Percentiles rank a stretch among this genome's conserved stretches.
phyloP scores from a whole-genome alignment of 2,888 invertebrate genomes.

The Eilema depressum region DNA sequence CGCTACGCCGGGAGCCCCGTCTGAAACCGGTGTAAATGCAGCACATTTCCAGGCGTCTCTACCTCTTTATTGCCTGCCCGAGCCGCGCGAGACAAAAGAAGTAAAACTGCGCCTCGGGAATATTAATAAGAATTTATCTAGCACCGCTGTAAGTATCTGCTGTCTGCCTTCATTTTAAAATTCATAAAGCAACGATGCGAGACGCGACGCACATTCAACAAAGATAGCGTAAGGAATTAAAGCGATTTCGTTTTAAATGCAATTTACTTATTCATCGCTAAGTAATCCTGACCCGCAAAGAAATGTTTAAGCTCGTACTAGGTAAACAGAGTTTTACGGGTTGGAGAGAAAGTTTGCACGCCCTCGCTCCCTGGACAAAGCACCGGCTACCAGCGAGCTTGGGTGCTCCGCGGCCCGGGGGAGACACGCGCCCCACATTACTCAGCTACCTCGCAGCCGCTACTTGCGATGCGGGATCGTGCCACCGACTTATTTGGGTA shows the following conservation, averaged over 20 bases:
- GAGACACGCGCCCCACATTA: constrained; percentile 46
- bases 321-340: constrained; percentile 66
- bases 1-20: constrained; percentile 57
- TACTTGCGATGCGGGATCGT: constrained; percentile 59
- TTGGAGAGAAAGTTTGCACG: constrained; percentile 62
- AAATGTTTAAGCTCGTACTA: constrained; percentile 64
- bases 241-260: constrained; percentile 63
- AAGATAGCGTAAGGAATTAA: constrained; percentile 52
- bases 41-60: constrained; percentile 81
- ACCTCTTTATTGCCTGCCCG: constrained; percentile 79
- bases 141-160: constrained; percentile 58
- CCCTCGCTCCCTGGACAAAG: constrained; percentile 56
- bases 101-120: constrained; percentile 73
- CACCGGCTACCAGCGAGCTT: constrained; percentile 38
- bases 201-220: constrained; percentile 42
- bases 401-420: constrained; percentile 34
- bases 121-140: constrained; percentile 80
- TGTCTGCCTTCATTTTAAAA: constrained; percentile 60
- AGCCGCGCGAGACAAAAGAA: constrained; percentile 78
- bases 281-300: constrained; percentile 64
- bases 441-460: constrained; percentile 39
- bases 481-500: constrained; percentile 57
- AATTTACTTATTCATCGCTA: constrained; percentile 69
- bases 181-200: constrained; percentile 57
- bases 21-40: constrained; percentile 79